phyloP scores from a whole-genome alignment of 2,113 vertebrate genomes.

The Strigops habroptila region DNA sequence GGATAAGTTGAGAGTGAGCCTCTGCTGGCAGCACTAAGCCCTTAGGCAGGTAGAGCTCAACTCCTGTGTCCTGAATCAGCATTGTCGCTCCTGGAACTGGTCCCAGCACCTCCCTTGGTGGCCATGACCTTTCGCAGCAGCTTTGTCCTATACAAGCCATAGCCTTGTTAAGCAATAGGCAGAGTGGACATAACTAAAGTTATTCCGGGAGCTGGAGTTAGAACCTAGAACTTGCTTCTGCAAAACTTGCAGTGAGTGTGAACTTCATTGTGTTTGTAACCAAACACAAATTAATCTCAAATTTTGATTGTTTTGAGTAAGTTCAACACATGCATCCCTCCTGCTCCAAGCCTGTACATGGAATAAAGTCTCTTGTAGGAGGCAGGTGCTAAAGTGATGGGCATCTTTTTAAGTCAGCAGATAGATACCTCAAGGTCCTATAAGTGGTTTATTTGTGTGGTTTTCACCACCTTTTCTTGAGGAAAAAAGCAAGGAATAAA shows the following conservation, averaged over 20 bases:
- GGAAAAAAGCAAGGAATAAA: not conserved
- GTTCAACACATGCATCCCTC: rapidly evolving
- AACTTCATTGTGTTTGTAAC: not conserved
- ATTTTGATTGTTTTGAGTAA: not conserved
- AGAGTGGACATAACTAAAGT: not conserved
- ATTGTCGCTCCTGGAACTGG: not conserved
- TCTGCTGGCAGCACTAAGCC: rapidly evolving
- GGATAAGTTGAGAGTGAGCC: not conserved
- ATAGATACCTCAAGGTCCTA: not conserved
- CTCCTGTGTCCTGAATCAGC: not conserved
- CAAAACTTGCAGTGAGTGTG: not conserved
- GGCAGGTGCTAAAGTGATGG: not conserved
- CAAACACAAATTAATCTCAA: not conserved
- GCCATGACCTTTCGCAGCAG: not conserved
- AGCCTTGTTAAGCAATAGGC: not conserved
- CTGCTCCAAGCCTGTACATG: not conserved
- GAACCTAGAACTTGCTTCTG: not conserved
- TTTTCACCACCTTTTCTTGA: not conserved
- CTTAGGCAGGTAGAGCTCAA: not conserved
- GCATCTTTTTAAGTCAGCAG: not conserved
- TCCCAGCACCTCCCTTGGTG: not conserved
- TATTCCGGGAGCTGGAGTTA: not conserved
- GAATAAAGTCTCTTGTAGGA: not conserved
- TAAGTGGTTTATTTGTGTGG: not conserved
- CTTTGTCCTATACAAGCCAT: rapidly evolving